Evolutionary conservation across 2,113 vertebrate genomes (phyloP).

Genomic region (Pelmatolapia mariae): DNA sequence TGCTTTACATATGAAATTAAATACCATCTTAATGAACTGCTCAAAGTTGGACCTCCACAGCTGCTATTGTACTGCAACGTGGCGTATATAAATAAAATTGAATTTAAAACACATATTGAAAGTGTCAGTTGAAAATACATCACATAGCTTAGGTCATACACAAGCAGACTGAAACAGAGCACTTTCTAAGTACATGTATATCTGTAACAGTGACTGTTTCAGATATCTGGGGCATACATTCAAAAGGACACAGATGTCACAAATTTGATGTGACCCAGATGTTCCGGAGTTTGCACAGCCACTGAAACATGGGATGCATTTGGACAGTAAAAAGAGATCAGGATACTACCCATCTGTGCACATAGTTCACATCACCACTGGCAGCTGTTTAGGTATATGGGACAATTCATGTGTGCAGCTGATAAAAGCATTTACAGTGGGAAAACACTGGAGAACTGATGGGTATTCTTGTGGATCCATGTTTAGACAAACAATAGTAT

Average conservation of each 20-base stretch:
- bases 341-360: constrained; percentile 53
- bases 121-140: background rate
- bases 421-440: constrained; percentile 1
- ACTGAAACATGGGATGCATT: constrained; percentile 38
- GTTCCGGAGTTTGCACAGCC: constrained; percentile 34
- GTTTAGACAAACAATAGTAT: background rate
- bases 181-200: background rate
- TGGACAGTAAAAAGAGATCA: constrained; percentile 50
- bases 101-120: background rate
- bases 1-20: background rate
- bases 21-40: background rate
- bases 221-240: constrained; percentile 21
- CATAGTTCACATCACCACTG: constrained; percentile 13
- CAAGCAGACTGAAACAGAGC: background rate
- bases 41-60: background rate
- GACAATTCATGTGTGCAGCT: constrained; percentile 18
- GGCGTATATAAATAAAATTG: background rate
- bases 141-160: background rate
- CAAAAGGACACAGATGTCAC: constrained; percentile 59
- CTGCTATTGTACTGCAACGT: background rate
- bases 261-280: constrained; percentile 53
- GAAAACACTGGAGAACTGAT: background rate
- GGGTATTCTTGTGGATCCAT: background rate
- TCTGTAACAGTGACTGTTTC: background rate
- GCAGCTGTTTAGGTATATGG: constrained; percentile 32